Evolutionary conservation across 2,797 vertebrate species (phyloP).

Genomic region (Rachycentron canadum): DNA sequence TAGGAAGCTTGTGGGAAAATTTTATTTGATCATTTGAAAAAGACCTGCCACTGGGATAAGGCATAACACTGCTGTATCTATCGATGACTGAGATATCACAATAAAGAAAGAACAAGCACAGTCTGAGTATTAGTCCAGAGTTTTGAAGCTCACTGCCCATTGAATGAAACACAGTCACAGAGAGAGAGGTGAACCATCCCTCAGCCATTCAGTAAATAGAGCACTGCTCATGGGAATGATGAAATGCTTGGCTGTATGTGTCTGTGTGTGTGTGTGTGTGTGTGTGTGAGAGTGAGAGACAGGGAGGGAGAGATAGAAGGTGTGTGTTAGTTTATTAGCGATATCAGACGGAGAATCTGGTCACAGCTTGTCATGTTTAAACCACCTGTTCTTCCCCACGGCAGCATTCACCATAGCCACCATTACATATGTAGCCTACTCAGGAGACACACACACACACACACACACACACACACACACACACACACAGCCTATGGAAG

Average conservation of each 20-base stretch:
- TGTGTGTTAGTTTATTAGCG: slow-evolving; percentile 21
- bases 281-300: too few species aligned
- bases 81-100: background rate
- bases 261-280: slow-evolving; percentile 28
- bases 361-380: slow-evolving; percentile 42
- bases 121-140: background rate
- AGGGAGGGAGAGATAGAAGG: background rate
- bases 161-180: background rate
- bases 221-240: slow-evolving; percentile 52
- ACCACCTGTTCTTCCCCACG: slow-evolving; percentile 39
- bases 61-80: background rate
- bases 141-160: background rate
- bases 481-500: background rate
- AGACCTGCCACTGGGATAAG: background rate
- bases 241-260: slow-evolving; percentile 30
- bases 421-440: background rate
- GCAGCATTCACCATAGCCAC: slow-evolving; percentile 52
- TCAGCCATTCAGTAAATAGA: slow-evolving; percentile 46
- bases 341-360: slow-evolving; percentile 46
- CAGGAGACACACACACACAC: background rate
- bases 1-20: too few species aligned
- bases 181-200: slow-evolving; percentile 38
- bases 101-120: background rate
- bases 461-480: background rate
- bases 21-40: too few species aligned